phyloP scores from a whole-genome alignment of 2,888 invertebrate genomes.

The Cryptosula pallasiana region DNA sequence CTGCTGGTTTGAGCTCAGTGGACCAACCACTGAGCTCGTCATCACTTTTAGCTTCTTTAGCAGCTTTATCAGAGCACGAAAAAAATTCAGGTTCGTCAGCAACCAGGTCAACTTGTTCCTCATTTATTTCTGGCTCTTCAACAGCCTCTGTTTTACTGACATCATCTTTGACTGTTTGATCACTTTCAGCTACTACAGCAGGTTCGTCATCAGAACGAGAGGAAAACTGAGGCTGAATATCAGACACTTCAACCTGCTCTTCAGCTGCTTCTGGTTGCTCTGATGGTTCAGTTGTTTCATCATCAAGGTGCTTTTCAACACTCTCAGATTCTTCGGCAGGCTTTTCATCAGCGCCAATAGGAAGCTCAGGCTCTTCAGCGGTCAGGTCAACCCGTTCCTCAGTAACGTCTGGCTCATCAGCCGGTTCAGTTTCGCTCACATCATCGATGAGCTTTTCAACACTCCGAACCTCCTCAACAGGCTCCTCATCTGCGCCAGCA shows the following conservation, averaged over 20 bases:
- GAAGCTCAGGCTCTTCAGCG: background rate
- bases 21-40: background rate
- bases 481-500: background rate
- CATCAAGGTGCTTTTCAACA: background rate
- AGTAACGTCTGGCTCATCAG: background rate
- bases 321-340: background rate
- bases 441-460: conserved; percentile 2
- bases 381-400: background rate
- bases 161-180: background rate
- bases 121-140: background rate
- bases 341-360: background rate
- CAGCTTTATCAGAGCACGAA: background rate
- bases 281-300: background rate
- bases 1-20: background rate
- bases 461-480: background rate
- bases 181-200: background rate
- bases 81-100: background rate
- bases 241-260: background rate
- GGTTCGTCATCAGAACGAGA: background rate
- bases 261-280: background rate
- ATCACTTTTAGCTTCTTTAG: background rate
- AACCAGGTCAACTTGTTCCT: background rate
- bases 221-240: background rate
- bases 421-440: background rate
- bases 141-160: background rate